A percentile compares a stretch with the other conserved stretches of the same genome.
These are phyloP conservation scores for Piprites chloris DNA, from an alignment of 2,113 vertebrate species.

Conservation along the genomic window DNA sequence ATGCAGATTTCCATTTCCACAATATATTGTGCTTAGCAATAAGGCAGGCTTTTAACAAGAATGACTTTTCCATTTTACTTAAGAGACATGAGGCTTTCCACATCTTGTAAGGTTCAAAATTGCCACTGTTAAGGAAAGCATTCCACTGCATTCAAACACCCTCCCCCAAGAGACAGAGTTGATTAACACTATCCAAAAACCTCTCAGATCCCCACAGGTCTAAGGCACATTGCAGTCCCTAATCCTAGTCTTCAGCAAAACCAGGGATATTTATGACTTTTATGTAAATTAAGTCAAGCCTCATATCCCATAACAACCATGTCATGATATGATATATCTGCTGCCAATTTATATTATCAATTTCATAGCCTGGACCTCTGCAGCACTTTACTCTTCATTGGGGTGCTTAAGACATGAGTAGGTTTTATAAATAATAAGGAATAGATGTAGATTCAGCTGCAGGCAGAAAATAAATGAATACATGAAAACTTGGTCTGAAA, in stretches of 20 bases:
- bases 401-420: neutral
- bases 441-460: neutral
- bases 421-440: neutral
- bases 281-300: neutral
- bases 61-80: neutral
- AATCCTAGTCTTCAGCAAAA: neutral
- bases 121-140: neutral
- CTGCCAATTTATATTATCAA: neutral
- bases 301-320: neutral
- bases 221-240: neutral
- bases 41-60: neutral
- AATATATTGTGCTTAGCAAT: neutral
- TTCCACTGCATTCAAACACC: neutral
- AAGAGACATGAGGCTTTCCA: neutral
- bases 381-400: neutral
- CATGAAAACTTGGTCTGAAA: neutral
- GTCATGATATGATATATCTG: neutral
- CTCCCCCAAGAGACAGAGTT: neutral
- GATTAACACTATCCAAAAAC: neutral
- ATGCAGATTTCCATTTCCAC: neutral
- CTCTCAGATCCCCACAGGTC: neutral
- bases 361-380: neutral
- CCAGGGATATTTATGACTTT: neutral
- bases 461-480: slow-evolving; percentile 7
- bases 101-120: neutral